Evolutionary conservation across 2,888 invertebrate genomes (phyloP).

Genomic region (Eristalinus aeneus): DNA sequence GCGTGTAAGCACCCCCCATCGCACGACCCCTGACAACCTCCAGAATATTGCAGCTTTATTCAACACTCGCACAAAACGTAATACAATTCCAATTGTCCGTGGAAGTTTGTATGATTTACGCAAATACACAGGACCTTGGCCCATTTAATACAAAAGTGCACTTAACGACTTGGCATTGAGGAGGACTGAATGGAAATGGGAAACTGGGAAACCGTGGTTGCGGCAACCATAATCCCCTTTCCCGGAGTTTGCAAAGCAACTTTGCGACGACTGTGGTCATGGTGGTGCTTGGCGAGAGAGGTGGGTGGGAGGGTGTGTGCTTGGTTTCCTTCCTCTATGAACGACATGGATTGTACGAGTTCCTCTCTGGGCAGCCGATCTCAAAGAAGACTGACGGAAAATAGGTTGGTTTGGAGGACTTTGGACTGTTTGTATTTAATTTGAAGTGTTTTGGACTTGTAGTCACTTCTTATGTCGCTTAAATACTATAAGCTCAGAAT

Average conservation of each 20-base stretch:
- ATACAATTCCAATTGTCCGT: conserved; percentile 46
- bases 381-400: background rate
- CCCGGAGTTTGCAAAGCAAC: background rate
- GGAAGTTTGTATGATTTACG: conserved; percentile 21
- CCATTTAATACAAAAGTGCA: conserved; percentile 48
- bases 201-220: background rate
- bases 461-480: background rate
- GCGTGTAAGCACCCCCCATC: background rate
- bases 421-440: background rate
- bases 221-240: background rate
- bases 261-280: background rate
- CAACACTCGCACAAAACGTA: conserved; percentile 39
- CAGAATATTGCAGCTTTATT: conserved; percentile 23
- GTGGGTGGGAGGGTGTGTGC: background rate
- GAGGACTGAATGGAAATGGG: conserved; percentile 5
- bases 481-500: too few species aligned
- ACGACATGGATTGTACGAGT: background rate
- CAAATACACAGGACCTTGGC: conserved; percentile 29
- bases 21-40: background rate
- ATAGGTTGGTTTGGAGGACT: background rate
- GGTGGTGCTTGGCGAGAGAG: too few species aligned
- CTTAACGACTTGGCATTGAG: conserved; percentile 31
- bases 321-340: background rate
- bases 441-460: background rate
- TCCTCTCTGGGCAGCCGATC: background rate